phyloP scores from a whole-genome alignment of 1,140 invertebrate genomes.

The Paracyclopina nana region DNA sequence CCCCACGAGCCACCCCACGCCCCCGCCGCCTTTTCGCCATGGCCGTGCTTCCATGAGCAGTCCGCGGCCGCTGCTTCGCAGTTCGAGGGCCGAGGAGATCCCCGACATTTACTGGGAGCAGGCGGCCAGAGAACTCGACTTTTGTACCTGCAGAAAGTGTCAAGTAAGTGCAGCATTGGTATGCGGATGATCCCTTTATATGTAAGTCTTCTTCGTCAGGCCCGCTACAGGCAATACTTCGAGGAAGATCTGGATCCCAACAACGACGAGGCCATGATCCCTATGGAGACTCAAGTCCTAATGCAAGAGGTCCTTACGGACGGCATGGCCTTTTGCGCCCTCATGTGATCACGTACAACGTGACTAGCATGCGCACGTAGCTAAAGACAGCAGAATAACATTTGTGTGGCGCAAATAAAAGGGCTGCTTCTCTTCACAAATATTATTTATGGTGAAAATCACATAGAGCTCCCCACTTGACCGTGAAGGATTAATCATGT shows the following conservation, averaged over 20 bases:
- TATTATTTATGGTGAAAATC: too few species aligned
- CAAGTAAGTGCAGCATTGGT: conserved; percentile 7
- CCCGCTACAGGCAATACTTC: conserved; percentile 16
- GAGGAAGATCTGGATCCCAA: conserved; percentile 5
- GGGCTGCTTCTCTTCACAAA: too few species aligned
- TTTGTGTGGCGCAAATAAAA: too few species aligned
- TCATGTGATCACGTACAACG: conserved; percentile 20
- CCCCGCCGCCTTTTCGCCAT: too few species aligned
- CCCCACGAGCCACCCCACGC: background rate
- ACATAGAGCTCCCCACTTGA: too few species aligned
- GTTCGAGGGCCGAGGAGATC: conserved; percentile 11
- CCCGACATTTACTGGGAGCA: conserved; percentile 16
- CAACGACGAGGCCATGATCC: conserved; percentile 20
- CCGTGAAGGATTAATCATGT: too few species aligned
- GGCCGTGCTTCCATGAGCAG: too few species aligned
- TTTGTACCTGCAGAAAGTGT: conserved; percentile 16
- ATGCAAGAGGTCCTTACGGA: conserved; percentile 23
- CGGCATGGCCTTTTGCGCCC: conserved; percentile 22
- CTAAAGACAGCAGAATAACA: too few species aligned
- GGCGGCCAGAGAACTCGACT: conserved; percentile 13
- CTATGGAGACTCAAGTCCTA: conserved; percentile 23
- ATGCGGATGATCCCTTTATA: too few species aligned
- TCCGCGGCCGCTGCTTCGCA: background rate
- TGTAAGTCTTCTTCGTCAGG: conserved; percentile 12
- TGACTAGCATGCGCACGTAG: too few species aligned